Evolutionary conservation across 2,888 invertebrate genomes (phyloP).

Genomic region (Latrodectus hesperus): DNA sequence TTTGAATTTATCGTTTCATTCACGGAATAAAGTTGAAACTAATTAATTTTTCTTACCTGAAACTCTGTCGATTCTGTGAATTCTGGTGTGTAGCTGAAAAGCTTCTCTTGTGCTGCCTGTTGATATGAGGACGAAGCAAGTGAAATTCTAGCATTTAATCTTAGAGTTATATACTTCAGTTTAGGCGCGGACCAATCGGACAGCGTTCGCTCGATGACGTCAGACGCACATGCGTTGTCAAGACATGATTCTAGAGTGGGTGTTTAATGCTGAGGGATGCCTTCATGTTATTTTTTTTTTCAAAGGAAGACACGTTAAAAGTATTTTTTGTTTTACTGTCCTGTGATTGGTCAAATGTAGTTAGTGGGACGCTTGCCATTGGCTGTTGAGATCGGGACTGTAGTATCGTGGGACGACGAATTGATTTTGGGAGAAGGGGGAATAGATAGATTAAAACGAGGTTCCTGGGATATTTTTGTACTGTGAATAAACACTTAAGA

Average conservation of each 20-base stretch:
- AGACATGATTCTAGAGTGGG: neutral
- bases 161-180: neutral
- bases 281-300: neutral
- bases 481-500: too few species aligned
- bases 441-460: neutral
- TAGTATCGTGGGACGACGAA: neutral
- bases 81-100: too few species aligned
- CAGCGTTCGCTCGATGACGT: neutral
- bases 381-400: neutral
- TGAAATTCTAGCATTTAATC: neutral
- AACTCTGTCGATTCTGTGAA: too few species aligned
- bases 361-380: neutral
- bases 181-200: neutral
- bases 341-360: neutral
- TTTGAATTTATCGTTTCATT: too few species aligned
- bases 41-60: too few species aligned
- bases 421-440: neutral
- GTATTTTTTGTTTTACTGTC: slow-evolving; percentile 2
- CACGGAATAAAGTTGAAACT: too few species aligned
- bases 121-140: too few species aligned
- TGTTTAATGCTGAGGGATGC: neutral
- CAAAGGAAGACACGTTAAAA: neutral
- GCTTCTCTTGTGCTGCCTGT: too few species aligned
- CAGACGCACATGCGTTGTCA: neutral
- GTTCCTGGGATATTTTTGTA: neutral